phyloP scores from a whole-genome alignment of 2,113 vertebrate genomes.

The Microtus oregoni region DNA sequence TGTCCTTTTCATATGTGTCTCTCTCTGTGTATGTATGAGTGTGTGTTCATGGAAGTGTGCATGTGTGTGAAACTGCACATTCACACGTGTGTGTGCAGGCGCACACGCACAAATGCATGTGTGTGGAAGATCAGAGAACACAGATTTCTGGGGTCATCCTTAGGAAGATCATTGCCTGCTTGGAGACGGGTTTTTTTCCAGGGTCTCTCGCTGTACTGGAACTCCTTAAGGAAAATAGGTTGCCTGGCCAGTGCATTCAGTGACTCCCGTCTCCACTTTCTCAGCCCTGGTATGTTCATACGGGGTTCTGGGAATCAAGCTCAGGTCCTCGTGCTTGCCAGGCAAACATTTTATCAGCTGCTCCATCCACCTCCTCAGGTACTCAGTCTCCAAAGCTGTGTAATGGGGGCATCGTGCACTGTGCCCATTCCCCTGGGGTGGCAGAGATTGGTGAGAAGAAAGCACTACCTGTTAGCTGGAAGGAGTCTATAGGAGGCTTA shows the following conservation, averaged over 20 bases:
- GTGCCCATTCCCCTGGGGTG: neutral
- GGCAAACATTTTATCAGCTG: neutral
- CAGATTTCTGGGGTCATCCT: neutral
- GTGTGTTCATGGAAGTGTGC: too few species aligned
- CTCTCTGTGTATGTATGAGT: neutral
- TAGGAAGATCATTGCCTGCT: neutral
- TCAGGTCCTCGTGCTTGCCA: neutral
- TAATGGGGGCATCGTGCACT: rapidly evolving
- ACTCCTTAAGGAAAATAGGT: too few species aligned
- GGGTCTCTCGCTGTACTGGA: neutral
- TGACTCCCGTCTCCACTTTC: too few species aligned
- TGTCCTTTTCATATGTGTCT: neutral
- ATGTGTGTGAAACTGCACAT: neutral
- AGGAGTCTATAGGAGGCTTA: neutral
- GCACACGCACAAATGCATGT: too few species aligned
- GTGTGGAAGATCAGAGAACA: neutral
- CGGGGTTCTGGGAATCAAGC: neutral
- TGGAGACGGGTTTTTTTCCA: neutral
- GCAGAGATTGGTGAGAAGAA: neutral
- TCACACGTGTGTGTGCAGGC: neutral
- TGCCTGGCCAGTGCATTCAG: neutral
- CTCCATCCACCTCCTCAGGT: neutral
- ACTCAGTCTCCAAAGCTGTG: neutral
- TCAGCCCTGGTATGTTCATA: neutral
- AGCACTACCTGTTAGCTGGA: neutral